Evolutionary conservation across 2,113 vertebrate species (phyloP).

Genomic region (Chloropsis cyanopogon): DNA sequence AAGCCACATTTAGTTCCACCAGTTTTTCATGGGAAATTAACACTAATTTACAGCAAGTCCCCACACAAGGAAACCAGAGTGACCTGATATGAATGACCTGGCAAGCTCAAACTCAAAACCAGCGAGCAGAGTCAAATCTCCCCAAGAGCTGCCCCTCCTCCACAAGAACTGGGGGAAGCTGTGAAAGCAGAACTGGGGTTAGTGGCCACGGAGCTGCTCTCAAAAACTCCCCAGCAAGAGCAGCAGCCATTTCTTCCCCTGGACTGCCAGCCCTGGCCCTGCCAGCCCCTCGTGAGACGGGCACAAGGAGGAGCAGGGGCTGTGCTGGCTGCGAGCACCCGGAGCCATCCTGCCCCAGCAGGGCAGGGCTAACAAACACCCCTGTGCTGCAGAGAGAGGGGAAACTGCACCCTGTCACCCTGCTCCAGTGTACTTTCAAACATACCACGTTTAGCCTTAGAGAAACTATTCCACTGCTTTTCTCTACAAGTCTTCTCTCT

Average conservation of each 20-base stretch:
- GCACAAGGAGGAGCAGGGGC: neutral
- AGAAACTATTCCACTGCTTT: neutral
- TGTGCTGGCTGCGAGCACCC: neutral
- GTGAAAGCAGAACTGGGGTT: neutral
- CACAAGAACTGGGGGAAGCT: neutral
- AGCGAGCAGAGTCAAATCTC: neutral
- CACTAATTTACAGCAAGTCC: neutral
- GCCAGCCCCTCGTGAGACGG: fast-evolving
- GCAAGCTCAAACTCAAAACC: neutral
- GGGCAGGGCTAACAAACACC: too few relatives aligned
- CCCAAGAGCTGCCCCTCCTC: neutral
- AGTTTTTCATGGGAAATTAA: neutral
- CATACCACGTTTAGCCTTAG: neutral
- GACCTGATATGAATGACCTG: neutral
- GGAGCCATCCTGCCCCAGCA: neutral
- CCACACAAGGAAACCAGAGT: neutral
- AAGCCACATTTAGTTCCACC: neutral
- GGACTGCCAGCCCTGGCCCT: neutral
- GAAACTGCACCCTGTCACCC: neutral
- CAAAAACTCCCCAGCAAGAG: fast-evolving
- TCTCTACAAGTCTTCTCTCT: neutral
- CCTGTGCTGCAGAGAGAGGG: neutral
- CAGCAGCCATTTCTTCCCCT: fast-evolving
- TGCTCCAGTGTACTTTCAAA: too few relatives aligned
- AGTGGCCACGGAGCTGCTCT: neutral